Conservation (phyloP, 2,888 invertebrate species). For the Synanthedon andrenaeformis region DNA sequence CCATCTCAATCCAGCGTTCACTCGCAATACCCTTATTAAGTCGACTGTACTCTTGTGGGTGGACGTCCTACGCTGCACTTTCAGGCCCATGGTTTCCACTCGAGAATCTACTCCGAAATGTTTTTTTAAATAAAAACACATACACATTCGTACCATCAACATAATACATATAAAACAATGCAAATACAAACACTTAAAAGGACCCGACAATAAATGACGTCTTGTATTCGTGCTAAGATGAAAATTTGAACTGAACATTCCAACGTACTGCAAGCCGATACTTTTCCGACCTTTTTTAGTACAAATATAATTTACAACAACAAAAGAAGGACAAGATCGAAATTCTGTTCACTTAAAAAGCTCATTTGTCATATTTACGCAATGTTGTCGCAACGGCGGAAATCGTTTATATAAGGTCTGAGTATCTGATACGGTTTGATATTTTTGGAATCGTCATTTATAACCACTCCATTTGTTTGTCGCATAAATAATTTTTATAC, state of each 20-base stretch:
- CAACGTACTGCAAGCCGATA: neutral
- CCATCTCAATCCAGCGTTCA: too few relatives aligned
- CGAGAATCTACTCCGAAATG: too few relatives aligned
- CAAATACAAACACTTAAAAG: too few relatives aligned
- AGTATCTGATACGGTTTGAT: neutral
- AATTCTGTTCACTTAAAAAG: neutral
- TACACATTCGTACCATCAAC: too few relatives aligned
- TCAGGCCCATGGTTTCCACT: too few relatives aligned
- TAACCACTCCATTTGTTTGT: neutral
- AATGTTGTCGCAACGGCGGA: neutral
- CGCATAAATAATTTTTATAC: neutral
- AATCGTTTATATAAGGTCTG: neutral
- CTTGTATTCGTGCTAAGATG: conserved; percentile 1
- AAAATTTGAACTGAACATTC: neutral
- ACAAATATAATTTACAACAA: conserved; percentile 1
- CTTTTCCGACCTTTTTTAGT: neutral
- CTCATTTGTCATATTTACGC: neutral
- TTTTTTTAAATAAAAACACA: too few relatives aligned
- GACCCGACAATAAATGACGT: conserved; percentile 4
- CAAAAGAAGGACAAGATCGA: neutral
- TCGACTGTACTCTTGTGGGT: too few relatives aligned
- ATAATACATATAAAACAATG: too few relatives aligned
- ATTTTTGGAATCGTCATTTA: neutral
- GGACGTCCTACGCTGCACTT: too few relatives aligned
- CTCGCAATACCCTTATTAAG: too few relatives aligned